Base-by-base conservation (phyloP, 2,113 vertebrate genomes). In the Gymnocephalus cernua region DNA sequence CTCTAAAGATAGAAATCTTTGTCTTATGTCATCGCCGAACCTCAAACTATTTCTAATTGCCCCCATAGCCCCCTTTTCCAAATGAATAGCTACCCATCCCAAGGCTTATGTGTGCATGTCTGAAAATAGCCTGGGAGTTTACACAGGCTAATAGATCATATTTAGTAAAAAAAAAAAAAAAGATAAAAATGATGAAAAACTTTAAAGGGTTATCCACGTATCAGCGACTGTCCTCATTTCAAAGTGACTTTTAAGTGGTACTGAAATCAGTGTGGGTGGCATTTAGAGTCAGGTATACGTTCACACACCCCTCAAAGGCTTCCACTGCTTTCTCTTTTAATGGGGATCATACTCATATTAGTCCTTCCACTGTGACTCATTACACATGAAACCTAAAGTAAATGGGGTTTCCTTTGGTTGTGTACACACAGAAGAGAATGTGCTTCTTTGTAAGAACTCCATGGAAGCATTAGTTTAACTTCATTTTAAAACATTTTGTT, bases 1-100 rank as follows among this genome's bases (percentile, higher is more conserved):
- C 92, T 92, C 94, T 93, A 94, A 95, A 95, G 93, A 94, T 94
- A 94, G 94, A 92, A 90, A 91, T 93, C 91, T 93, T 94, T 93
- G 91, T 95, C 90, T 95, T 94, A 93, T 93, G 94, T 94, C 93
- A 94, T 95, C 84, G 41, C 81, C 68, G 69, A 89, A 92, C 93
- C 93, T 92, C 91, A 93, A 91, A 93, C 90, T 91, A 91, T 92
- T 94, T 91, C 88, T 94, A 93, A 94, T 94, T 94, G 91, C 90
- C 87, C 89, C 90, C 82, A 78, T 84, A 83, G 86, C 85, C 92
- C 91, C 86, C 89, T 91, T 92, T 90, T 87, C 78, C 87, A 93
- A 93, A 95, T 94, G 92, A 94, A 93, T 91, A 92, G 89, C 88
- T 92, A 88, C 83, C 90, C 88, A 82, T 93, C 88, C 88, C 80